Base-by-base conservation (phyloP, 2,113 vertebrate species). In the Galbula dea region DNA sequence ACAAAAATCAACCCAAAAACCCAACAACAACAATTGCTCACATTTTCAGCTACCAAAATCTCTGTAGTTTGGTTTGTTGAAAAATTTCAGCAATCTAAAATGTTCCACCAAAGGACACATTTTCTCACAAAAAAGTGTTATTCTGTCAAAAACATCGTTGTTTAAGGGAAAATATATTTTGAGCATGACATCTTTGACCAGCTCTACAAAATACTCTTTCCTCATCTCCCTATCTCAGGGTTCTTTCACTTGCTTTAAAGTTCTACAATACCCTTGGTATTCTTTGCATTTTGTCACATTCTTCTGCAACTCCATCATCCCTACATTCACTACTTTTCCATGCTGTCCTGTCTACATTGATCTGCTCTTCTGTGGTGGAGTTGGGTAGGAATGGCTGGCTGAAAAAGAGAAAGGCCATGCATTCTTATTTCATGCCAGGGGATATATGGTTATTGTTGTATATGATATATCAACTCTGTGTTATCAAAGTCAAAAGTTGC, bases 401-500 rank as follows among this genome's bases (percentile, higher is more conserved):
- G 36, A 52, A 83, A 83, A 83, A 65, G 12, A 34, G 55, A 54
- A 93, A 15, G 30, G n/a, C 63, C 43, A 7, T 36, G 17, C 15
- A 24, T 75, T 49, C 54, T 62, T 63, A 4, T 85, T 69, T 74
- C 13, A 67, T 72, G 36, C 7, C 36, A 49, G 3, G 4, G 12
- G 8, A 1, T 39, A 59, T 22, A 48, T 36, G 30, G 9, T 7
- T 66, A 13, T 83, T 89, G 76, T 89, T 65, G 26, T 91, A 26
- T 71, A 19, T 41, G 20, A 4, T 63, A 2, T 58, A 43, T 86
- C 82, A 89, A 46, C 27, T 51, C 11, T 41, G 15, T 69, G 36
- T 57, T 91, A 74, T 61, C 54, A 76, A 83, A 78, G 21, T 43
- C 18, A 79, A 83, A 95, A 89, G 16, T 13, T 73, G 41, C 55